Percentiles rank a stretch among this genome's conserved stretches.
These are phyloP conservation scores for Heliconius congener DNA, from an alignment of 1,140 invertebrate species.

Conservation along the genomic window DNA sequence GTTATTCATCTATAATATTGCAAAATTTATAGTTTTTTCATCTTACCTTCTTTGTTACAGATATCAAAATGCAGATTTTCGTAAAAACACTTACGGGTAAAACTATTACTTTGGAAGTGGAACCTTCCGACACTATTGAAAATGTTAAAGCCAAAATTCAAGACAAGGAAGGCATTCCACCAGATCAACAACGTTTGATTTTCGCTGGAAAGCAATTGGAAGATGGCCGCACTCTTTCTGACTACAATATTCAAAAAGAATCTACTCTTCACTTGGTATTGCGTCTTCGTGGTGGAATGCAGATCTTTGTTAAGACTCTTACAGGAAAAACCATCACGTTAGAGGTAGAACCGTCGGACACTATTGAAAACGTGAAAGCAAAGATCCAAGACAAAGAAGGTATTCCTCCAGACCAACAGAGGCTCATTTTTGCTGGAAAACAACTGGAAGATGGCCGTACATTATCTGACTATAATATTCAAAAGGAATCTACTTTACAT, in stretches of 20 bases:
- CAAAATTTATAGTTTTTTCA: conserved; percentile 21
- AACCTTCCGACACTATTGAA: conserved; percentile 2
- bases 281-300: conserved; percentile 2
- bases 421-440: neutral
- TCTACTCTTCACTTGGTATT: conserved; percentile 4
- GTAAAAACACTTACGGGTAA: conserved; percentile 62
- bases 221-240: conserved; percentile 1
- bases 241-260: neutral
- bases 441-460: neutral
- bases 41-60: conserved; percentile 36
- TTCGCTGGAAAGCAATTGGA: conserved; percentile 2
- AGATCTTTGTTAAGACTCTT: neutral
- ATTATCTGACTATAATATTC: neutral
- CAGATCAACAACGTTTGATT: conserved; percentile 6
- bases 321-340: neutral
- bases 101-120: neutral
- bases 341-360: neutral
- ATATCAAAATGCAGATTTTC: conserved; percentile 68
- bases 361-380: neutral
- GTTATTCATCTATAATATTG: conserved; percentile 21
- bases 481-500: neutral
- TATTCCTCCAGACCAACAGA: neutral
- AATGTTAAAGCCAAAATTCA: conserved; percentile 1
- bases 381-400: neutral
- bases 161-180: conserved; percentile 5